phyloP scores from a whole-genome alignment of 2,113 vertebrate genomes.

The Pluvialis apricaria region DNA sequence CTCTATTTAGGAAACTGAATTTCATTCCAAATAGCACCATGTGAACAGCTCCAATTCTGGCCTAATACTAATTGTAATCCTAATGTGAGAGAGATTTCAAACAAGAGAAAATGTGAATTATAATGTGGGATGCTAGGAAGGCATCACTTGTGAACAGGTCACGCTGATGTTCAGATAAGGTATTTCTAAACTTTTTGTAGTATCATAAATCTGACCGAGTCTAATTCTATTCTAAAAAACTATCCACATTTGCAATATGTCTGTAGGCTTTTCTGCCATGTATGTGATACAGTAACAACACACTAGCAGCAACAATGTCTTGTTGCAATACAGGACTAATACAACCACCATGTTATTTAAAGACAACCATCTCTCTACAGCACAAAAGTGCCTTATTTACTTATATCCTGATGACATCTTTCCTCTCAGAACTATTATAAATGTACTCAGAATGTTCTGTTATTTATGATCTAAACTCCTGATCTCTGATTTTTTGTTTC shows the following conservation, averaged over 20 bases:
- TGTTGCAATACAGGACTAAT: not conserved
- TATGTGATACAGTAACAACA: not conserved
- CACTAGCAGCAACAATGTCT: not conserved
- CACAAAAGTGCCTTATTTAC: not conserved
- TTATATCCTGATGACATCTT: not conserved
- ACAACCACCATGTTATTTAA: not conserved
- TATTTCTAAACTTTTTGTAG: not conserved
- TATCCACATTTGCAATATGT: not conserved
- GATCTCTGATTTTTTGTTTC: not conserved
- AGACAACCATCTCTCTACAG: not conserved
- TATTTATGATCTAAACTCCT: not conserved
- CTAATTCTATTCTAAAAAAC: not conserved
- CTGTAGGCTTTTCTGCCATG: not conserved
- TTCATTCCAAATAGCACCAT: not conserved
- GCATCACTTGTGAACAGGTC: not conserved
- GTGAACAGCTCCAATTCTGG: not conserved
- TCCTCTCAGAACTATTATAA: not conserved
- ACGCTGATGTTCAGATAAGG: not conserved
- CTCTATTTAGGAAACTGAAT: not conserved
- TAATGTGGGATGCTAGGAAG: not conserved
- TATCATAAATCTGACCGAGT: not conserved
- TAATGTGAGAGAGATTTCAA: not conserved
- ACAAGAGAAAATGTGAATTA: not conserved
- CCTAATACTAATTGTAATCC: not conserved
- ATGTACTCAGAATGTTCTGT: not conserved